Base-by-base conservation (phyloP, 2,797 vertebrate genomes). In the Scyliorhinus canicula region DNA sequence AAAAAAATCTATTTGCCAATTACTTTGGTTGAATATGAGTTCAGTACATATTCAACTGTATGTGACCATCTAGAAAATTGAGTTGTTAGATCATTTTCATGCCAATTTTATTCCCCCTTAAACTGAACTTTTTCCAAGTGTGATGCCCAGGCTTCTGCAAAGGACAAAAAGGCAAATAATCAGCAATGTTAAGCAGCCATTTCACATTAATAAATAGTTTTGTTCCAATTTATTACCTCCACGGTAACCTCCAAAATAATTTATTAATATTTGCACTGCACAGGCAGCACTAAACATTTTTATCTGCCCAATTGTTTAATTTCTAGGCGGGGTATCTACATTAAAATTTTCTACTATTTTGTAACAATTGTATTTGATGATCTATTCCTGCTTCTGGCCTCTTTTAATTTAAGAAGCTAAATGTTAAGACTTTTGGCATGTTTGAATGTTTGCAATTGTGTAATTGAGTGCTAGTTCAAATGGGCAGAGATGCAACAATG, bases 1-100 rank as follows among this genome's bases (percentile, higher is more conserved):
- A 71, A 93, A 91, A 93, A 93, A 93, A 93, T 93, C 93, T 93
- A 93, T 93, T 93, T 93, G 93, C 93, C 93, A 93, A 93, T 93
- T 93, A 93, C 65, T 50, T 93, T 93, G 52, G 93, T 50, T 93
- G 93, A 93, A 93, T 93, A 93, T 52, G 65, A 93, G 93, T 93
- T 93, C 93, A 71, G 93, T 71, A 93, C 65, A 93, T 71, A 93
- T 93, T 93, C 65, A 93, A 93, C 93, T 93, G 93, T 71, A 93
- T 93, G 93, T 47, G 65, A 71, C 93, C 93, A 93, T 93, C 93
- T 93, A 93, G 93, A 93, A 93, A 93, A 93, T 93, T 93, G 93
- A 93, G 65, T 93, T 93, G 93, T 93, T 71, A 93, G 93, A 93
- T 93, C 65, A 71, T 93, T 93, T 93, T 71, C 93, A 69, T 71